phyloP scores from a whole-genome alignment of 2,113 vertebrate species.

The Nothobranchius kuhntae region DNA sequence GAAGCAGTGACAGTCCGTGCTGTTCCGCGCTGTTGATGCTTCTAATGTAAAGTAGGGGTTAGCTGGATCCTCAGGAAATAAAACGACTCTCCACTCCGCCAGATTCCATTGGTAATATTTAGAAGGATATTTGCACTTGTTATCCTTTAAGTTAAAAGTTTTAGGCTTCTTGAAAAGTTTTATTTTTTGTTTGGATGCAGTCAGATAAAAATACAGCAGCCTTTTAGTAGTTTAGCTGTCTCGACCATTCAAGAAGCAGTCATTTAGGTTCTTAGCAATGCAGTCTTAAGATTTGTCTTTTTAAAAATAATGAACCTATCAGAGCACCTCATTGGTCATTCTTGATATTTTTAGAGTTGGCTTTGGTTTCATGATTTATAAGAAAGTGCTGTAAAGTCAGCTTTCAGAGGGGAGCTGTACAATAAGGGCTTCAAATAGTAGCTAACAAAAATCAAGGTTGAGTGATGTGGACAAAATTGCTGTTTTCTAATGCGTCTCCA shows the following conservation, averaged over 20 bases:
- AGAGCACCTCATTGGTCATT: constrained; percentile 18
- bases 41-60: too few relatives aligned
- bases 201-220: constrained; percentile 3
- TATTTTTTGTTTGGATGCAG: neutral
- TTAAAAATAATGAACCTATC: constrained; percentile 24
- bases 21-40: too few relatives aligned
- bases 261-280: neutral
- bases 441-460: constrained; percentile 30
- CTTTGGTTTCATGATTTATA: constrained; percentile 29
- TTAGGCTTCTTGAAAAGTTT: neutral
- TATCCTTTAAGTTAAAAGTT: neutral
- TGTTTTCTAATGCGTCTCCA: constrained; percentile 19
- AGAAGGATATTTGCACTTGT: neutral
- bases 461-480: constrained; percentile 33
- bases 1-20: too few relatives aligned
- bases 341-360: constrained; percentile 38
- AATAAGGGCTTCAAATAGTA: constrained; percentile 19
- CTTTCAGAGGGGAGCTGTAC: constrained; percentile 10
- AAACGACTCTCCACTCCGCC: constrained; percentile 5
- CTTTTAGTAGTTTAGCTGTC: neutral
- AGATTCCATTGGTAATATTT: neutral
- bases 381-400: constrained; percentile 16
- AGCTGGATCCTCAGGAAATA: neutral
- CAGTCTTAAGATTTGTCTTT: neutral
- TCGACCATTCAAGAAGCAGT: constrained; percentile 13